phyloP scores from a whole-genome alignment of 2,888 invertebrate species.

The Tholera decimalis region DNA sequence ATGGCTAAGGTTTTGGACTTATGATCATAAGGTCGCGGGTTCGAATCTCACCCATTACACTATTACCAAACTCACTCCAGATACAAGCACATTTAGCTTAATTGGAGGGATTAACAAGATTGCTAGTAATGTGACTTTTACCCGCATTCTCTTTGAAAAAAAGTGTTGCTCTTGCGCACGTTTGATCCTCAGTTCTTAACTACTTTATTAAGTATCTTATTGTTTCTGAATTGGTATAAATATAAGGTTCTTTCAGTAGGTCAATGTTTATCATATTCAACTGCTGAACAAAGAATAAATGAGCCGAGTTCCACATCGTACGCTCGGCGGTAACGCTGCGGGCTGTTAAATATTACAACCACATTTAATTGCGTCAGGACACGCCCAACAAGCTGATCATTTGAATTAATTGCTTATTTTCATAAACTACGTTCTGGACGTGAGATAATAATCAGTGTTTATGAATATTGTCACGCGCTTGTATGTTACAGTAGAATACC shows the following conservation, averaged over 20 bases:
- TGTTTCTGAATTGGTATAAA: no score
- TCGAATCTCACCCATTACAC: no score
- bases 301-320: conserved; percentile 29
- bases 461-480: conserved; percentile 26
- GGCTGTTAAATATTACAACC: conserved; percentile 55
- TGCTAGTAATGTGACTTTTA: no score
- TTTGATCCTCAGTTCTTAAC: no score
- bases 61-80: no score
- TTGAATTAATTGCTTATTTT: conserved; percentile 62
- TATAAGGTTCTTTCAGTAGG: not conserved
- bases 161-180: no score
- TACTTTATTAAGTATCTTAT: no score
- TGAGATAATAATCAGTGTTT: conserved; percentile 45
- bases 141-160: no score
- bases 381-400: conserved; percentile 58
- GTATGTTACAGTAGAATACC: not conserved
- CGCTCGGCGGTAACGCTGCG: conserved; percentile 50
- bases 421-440: conserved; percentile 33
- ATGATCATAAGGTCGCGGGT: no score
- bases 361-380: conserved; percentile 60
- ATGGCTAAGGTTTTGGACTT: no score
- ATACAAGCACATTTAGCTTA: no score
- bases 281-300: conserved; percentile 9
- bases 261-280: conserved; percentile 3
- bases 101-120: no score